Conservation (phyloP, 2,888 invertebrate species). For the Mimas tiliae region DNA sequence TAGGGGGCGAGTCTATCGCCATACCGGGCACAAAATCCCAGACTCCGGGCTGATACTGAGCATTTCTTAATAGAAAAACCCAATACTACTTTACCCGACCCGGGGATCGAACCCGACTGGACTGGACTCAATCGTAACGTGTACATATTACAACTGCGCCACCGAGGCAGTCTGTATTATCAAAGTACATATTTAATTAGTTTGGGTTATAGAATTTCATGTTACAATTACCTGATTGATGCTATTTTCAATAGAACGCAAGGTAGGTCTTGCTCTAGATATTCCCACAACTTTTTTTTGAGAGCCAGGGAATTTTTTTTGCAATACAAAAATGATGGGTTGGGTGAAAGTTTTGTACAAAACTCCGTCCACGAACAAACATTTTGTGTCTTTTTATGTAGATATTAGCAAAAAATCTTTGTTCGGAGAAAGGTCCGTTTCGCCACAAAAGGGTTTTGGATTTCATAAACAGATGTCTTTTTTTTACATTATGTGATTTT, state of each 20-base stretch:
- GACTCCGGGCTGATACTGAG: too few relatives aligned
- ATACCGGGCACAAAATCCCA: too few relatives aligned
- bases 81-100: too few relatives aligned
- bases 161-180: too few relatives aligned
- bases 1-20: too few relatives aligned
- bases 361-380: constrained; percentile 59
- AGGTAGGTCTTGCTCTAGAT: constrained; percentile 47
- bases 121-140: too few relatives aligned
- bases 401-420: constrained; percentile 61
- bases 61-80: too few relatives aligned
- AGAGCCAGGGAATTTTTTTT: constrained; percentile 53
- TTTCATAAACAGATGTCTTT: constrained; percentile 73
- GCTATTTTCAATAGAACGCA: not conserved
- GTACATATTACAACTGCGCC: too few relatives aligned
- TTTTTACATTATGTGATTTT: constrained; percentile 40
- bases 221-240: not conserved
- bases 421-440: constrained; percentile 61
- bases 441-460: constrained; percentile 78
- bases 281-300: constrained; percentile 57
- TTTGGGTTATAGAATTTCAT: not conserved
- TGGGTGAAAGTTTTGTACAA: constrained; percentile 78
- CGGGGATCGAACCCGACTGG: too few relatives aligned
- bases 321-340: constrained; percentile 44
- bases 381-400: constrained; percentile 63
- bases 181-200: too few relatives aligned